Evolutionary conservation across 2,797 vertebrate species (phyloP), one percentile per base, ranked within the genome.

Genomic region (Gymnocypris eckloni): DNA sequence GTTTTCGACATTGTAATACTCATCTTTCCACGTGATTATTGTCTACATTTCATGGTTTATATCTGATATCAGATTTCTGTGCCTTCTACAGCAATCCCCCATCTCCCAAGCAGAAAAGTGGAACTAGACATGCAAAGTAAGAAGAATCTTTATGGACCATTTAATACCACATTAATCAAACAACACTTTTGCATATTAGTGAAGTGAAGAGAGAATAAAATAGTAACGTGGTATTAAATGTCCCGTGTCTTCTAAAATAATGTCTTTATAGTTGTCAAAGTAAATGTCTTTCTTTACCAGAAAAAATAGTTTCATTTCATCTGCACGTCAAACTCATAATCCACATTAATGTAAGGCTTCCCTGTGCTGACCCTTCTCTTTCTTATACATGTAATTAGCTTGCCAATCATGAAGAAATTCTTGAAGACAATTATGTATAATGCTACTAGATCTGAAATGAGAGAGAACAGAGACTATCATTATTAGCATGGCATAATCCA

Each of bases 381-480:
- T 64, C 9, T 79, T 25, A 45, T 28, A 18, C 41, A 28, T 1
- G 8, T 76, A 83, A 83, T 83, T 83, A 76, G 20, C 5, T 59
- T 83, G 82, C 28, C 56, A 76, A 41, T 83, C 82, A 22, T 39
- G 71, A 76, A 54, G 13, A 66, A 76, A 52, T 61, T 75, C 56
- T 76, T 50, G 4, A 48, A 76, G 59, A 52, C 71, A 66, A 39
- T 66, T 66, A 66, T 37, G 41, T 75, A 75, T 75, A 75, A 75
- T 20, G 18, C 81, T 37, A 61, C n/a, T 56, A 37, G 12, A 75
- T 50, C 41, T 64, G 71, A 75, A 83, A 64, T 64, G 56, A 64
- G 41, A 64, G 61, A 75, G 81, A 83, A 75, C 70, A 37, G 54
- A 83, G 71, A 75, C 56, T 66, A 66, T 87, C 75, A 72, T 50